Percentiles rank a stretch among this genome's conserved stretches.
These are phyloP conservation scores for Papilio machaon DNA, from an alignment of 1,140 invertebrate genomes.

Conservation along the genomic window DNA sequence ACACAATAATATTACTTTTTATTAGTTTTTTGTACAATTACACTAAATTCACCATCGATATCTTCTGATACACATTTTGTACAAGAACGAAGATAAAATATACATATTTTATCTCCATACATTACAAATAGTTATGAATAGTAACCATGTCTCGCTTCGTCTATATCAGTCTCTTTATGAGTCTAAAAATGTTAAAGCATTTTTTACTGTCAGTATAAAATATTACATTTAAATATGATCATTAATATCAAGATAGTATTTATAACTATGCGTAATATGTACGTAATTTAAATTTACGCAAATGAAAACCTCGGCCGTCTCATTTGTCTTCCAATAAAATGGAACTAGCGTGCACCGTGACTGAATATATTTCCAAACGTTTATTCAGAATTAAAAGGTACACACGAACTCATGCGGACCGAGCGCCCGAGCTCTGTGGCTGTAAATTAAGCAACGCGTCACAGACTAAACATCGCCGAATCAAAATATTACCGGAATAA, in stretches of 20 bases:
- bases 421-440: background rate
- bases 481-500: slow-evolving; percentile 33
- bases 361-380: slow-evolving; percentile 9
- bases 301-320: slow-evolving; percentile 25
- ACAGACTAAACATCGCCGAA: slow-evolving; percentile 34
- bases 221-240: background rate
- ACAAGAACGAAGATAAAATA: background rate
- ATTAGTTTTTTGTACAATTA: background rate
- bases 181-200: background rate
- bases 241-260: background rate
- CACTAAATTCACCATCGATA: background rate
- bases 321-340: slow-evolving; percentile 24
- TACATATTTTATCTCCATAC: no score
- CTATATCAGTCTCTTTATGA: no score
- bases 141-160: no score
- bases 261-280: background rate
- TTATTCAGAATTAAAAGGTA: slow-evolving; percentile 30
- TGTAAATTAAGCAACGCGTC: slow-evolving; percentile 26
- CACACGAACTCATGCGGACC: background rate
- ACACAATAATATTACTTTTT: background rate
- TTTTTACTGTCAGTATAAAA: background rate
- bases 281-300: background rate
- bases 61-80: background rate
- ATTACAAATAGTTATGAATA: background rate
- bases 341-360: slow-evolving; percentile 7